Evolutionary conservation across 2,888 invertebrate species (phyloP).

Genomic region (Acleris emargana): DNA sequence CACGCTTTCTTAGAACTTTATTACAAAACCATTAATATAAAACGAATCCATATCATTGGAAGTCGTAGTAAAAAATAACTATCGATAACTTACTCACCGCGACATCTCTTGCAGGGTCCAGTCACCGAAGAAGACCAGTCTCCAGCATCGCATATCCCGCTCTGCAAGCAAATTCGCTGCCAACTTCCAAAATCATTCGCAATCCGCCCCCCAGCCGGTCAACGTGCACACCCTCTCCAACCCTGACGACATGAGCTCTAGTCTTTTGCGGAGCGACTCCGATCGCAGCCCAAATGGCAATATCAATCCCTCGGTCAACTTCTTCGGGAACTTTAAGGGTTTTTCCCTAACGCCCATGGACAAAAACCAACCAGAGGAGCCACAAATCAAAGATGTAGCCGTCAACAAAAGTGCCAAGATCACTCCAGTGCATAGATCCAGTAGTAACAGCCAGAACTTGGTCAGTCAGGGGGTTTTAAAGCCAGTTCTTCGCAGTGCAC

Average conservation of each 20-base stretch:
- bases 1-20: no score
- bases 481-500: constrained; percentile 83
- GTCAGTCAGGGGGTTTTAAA: constrained; percentile 65
- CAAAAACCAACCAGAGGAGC: constrained; percentile 54
- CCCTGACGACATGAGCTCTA: constrained; percentile 89
- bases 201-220: constrained; percentile 64
- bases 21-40: no score
- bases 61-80: not conserved
- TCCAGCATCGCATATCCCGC: constrained; percentile 73
- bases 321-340: constrained; percentile 94
- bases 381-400: constrained; percentile 42
- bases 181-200: constrained; percentile 69
- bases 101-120: constrained; percentile 59
- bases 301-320: constrained; percentile 82
- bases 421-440: constrained; percentile 73
- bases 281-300: constrained; percentile 75
- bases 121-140: constrained; percentile 75
- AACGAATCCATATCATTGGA: no score
- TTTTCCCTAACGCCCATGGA: constrained; percentile 89
- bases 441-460: constrained; percentile 68
- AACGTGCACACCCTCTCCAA: constrained; percentile 81
- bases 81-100: not conserved
- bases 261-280: constrained; percentile 83
- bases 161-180: constrained; percentile 78
- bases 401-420: constrained; percentile 81